These are phyloP conservation scores for Cybosia mesomella DNA, from an alignment of 2,888 invertebrate species.

Conservation along the genomic window DNA sequence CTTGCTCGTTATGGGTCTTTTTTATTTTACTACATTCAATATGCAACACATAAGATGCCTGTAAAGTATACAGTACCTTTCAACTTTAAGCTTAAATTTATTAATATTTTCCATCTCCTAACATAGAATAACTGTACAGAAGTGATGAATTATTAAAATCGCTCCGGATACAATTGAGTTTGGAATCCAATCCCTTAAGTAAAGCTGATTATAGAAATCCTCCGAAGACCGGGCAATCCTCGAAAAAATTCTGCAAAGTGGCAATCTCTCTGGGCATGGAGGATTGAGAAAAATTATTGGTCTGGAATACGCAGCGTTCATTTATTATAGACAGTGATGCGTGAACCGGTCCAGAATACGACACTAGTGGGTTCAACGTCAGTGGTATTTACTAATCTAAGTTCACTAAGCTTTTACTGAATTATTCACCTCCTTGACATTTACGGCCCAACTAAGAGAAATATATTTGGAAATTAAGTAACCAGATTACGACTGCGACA, in stretches of 20 bases:
- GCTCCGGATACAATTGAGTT: constrained; percentile 82
- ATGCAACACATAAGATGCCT: constrained; percentile 24
- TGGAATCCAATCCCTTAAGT: constrained; percentile 85
- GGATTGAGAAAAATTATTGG: constrained; percentile 73
- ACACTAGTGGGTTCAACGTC: constrained; percentile 43
- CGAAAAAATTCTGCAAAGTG: constrained; percentile 80
- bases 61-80: constrained; percentile 37
- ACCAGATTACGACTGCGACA: constrained; percentile 74
- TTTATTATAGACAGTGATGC: constrained; percentile 72
- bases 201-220: constrained; percentile 84
- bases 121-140: constrained; percentile 66
- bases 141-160: constrained; percentile 85
- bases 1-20: constrained; percentile 11
- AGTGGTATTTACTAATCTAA: constrained; percentile 47
- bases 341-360: constrained; percentile 36
- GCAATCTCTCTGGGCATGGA: constrained; percentile 75
- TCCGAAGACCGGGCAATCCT: constrained; percentile 69
- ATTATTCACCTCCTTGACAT: constrained; percentile 74
- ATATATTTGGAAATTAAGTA: constrained; percentile 81
- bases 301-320: constrained; percentile 71
- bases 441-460: constrained; percentile 76
- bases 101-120: constrained; percentile 64
- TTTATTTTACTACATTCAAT: constrained; percentile 14
- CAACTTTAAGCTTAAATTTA: constrained; percentile 49
- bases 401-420: constrained; percentile 69